A percentile compares a stretch with the other conserved stretches of the same genome.
phyloP scores from a whole-genome alignment of 2,888 invertebrate genomes.

The Caradrina kadenii region DNA sequence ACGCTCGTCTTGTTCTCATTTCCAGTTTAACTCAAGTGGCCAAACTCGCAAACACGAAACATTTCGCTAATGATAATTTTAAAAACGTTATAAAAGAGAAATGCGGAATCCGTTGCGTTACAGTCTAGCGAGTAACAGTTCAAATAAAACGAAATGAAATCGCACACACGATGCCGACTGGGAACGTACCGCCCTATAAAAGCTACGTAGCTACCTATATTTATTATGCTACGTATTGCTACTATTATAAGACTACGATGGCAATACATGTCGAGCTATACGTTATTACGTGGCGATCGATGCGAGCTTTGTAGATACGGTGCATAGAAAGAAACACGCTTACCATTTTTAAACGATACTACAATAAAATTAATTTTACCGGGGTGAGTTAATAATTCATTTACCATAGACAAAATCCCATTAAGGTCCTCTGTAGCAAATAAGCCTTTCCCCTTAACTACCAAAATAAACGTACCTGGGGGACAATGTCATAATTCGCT shows the following conservation, averaged over 20 bases:
- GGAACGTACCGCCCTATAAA: constrained; percentile 68
- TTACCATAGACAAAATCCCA: constrained; percentile 4
- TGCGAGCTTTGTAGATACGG: constrained; percentile 28
- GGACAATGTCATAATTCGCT: constrained; percentile 47
- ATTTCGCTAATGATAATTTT: constrained; percentile 66
- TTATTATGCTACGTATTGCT: constrained; percentile 69
- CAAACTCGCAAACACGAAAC: constrained; percentile 48
- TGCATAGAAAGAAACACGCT: background rate
- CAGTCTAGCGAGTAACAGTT: constrained; percentile 72
- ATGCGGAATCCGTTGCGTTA: constrained; percentile 63
- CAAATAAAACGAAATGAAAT: constrained; percentile 81
- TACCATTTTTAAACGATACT: constrained; percentile 1
- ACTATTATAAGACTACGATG: constrained; percentile 73
- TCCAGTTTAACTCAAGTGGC: constrained; percentile 60
- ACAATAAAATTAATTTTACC: background rate
- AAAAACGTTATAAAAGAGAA: constrained; percentile 60
- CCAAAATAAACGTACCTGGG: constrained; percentile 32
- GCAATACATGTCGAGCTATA: constrained; percentile 73
- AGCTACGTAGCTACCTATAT: constrained; percentile 64
- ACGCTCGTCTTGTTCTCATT: constrained; percentile 67
- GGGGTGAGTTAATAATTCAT: constrained; percentile 2
- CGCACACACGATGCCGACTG: constrained; percentile 70
- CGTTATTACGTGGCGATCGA: constrained; percentile 71
- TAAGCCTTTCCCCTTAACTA: constrained; percentile 7
- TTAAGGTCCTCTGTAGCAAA: constrained; percentile 11